A percentile compares a stretch with the other conserved stretches of the same genome.
Evolutionary conservation across 2,888 invertebrate species (phyloP).

Genomic region (Mythimna albipuncta): DNA sequence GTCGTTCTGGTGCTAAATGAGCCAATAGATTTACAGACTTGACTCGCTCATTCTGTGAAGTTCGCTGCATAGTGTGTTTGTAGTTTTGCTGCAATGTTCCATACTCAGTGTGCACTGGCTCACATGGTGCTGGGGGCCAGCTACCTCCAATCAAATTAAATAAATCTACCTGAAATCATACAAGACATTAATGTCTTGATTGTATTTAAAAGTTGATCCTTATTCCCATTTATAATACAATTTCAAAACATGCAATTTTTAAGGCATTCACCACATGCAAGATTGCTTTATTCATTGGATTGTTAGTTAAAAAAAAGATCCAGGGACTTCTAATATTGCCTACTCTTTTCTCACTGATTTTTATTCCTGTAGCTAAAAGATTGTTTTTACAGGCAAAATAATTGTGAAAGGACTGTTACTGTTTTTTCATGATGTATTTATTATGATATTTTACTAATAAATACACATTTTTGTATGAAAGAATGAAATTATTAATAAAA

Average conservation of each 20-base stretch:
- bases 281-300: background rate
- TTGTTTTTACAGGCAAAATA: background rate
- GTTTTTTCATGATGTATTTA: background rate
- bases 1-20: conserved; percentile 87
- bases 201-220: background rate
- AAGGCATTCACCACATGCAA: conserved; percentile 16
- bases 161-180: conserved; percentile 81
- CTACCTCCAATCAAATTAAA: conserved; percentile 87
- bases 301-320: conserved; percentile 11
- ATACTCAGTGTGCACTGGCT: conserved; percentile 80
- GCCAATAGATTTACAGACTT: conserved; percentile 91
- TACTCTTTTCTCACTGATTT: background rate
- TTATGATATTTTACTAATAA: background rate
- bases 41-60: conserved; percentile 85
- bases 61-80: conserved; percentile 83
- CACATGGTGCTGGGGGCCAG: conserved; percentile 87
- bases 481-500: background rate
- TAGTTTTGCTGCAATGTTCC: conserved; percentile 76
- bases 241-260: too few species aligned
- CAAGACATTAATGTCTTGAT: conserved; percentile 19
- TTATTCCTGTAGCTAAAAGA: too few species aligned
- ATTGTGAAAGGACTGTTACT: background rate
- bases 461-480: background rate
- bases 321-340: background rate
- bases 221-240: background rate